Base-by-base conservation (phyloP, 2,113 vertebrate genomes). In the Cochlearius cochlearius region DNA sequence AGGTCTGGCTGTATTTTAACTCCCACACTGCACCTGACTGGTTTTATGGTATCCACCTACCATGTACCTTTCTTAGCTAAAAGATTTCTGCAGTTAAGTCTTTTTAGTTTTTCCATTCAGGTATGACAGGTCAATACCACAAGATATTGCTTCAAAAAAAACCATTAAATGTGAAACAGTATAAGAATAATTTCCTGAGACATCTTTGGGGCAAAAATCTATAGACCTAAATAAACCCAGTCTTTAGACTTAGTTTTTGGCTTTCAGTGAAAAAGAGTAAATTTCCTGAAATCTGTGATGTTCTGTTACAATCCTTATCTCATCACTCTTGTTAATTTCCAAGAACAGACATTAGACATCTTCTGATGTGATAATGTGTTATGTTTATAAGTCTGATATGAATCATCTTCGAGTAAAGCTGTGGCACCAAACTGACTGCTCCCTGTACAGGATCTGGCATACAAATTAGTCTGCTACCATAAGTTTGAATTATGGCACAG, bases 281-380 rank as follows among this genome's bases (percentile, higher is more conserved):
- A 82, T 94, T 95, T 96, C 74, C 77, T 94, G 94, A 97, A 91
- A 94, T 87, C 87, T 71, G 5, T 66, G 30, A 58, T 89, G 62
- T 92, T 90, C 50, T 96, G 45, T 69, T 90, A 63, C 58, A 91
- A 53, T 56, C 17, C 49, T 97, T 97, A 97, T 96, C 96, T 95
- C 77, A 92, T 50, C 62, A 25, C 3, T n/a, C 55, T 86, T 88
- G 15, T 56, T 95, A 78, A 47, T 92, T 97, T 97, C 96, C 90
- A 96, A 78, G 96, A 95, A 95, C 2, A 94, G 75, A 55, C 62
- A 91, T 53, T 76, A 96, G 56, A 86, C 77, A 82, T 71, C 5
- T 34, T 92, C 86, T 95, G 97, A 95, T 94, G 73, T 96, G 92
- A 95, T 88, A 95, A 81, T 63, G 16, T 76, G 50, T 66, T 96